Conservation (phyloP, 1,140 invertebrate genomes). For the Drosophila orosa region DNA sequence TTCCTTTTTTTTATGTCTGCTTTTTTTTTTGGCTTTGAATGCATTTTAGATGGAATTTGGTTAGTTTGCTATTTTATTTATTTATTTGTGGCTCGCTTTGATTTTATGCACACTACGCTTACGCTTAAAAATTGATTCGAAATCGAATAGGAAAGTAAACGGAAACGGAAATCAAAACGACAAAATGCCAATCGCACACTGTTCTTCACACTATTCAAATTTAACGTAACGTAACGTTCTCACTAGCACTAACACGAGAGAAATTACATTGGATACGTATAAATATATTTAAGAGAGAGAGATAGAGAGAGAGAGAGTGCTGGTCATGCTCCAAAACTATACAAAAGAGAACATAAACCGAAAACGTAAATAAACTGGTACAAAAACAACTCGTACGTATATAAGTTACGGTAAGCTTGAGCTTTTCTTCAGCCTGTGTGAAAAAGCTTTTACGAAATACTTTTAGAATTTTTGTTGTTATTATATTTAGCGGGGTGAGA, state of each 20-base stretch:
- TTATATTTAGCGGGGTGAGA: constrained; percentile 32
- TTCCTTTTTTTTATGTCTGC: constrained; percentile 36
- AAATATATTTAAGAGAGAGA: constrained; percentile 48
- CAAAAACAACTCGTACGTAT: constrained; percentile 42
- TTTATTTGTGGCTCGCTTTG: constrained; percentile 77
- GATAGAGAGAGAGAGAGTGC: constrained; percentile 63
- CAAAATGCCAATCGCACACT: constrained; percentile 71
- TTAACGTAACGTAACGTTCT: constrained; percentile 65
- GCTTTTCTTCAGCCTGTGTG: constrained; percentile 46
- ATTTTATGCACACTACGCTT: constrained; percentile 83
- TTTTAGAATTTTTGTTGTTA: neutral
- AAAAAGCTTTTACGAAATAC: constrained; percentile 46
- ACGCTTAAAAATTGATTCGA: constrained; percentile 47
- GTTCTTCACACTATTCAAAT: constrained; percentile 68
- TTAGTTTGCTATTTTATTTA: constrained; percentile 80
- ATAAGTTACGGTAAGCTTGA: constrained; percentile 49
- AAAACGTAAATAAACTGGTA: constrained; percentile 62
- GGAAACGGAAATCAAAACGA: constrained; percentile 51
- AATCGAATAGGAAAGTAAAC: constrained; percentile 32
- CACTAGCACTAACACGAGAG: constrained; percentile 74
- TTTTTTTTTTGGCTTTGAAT: constrained; percentile 64
- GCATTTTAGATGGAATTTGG: constrained; percentile 77
- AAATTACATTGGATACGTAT: constrained; percentile 59
- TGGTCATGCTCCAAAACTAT: constrained; percentile 76
- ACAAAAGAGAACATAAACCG: constrained; percentile 63